Evolutionary conservation across 2,797 vertebrate species (phyloP), one percentile per base, ranked within the genome.

Genomic region (Podarcis siculus): DNA sequence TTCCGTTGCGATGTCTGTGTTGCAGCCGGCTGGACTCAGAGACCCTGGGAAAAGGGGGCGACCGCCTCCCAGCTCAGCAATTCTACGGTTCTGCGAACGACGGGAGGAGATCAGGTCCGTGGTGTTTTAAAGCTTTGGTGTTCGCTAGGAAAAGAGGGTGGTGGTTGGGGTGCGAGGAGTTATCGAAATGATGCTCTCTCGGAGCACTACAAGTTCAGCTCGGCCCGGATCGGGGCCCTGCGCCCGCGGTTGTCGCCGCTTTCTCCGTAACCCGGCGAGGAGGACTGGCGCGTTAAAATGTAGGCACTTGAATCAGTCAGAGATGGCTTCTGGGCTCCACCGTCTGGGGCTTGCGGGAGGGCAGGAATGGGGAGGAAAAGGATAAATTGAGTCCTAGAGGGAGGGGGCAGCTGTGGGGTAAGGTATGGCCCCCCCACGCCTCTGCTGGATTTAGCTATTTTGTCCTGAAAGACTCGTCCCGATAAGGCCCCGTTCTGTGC

Each of bases 251-350:
- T 19, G 39, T 64, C 72, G 58, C 32, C 45, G 19, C 30, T 13
- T 39, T 58, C 35, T 58, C 49, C 30, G 19, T 8, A 32, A 21
- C 55, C 58, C 79, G 49, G 83, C 42, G 8, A 81, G 42, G 81
- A 85, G 82, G 82, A 82, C 88, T 72, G 86, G 82, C 73, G 86
- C 39, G 9, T 71, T 79, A 89, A 73, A 85, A 87, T 69, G 69
- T 87, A 91, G 90, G 90, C 90, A 91, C 88, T 91, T 89, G 83
- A 79, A 83, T 35, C 87, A 78, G 78, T 88, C 89, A 37, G 25
- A 10, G 42, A 90, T 84, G 82, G 78, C 90, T 84, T 78, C 82
- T 61, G 27, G 21, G 58, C 73, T 92, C 92, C 85, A 87, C 77
- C 9, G 45, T 87, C 61, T 87, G 91, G 91, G 86, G 66, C 66